These are phyloP conservation scores for Arvicanthis niloticus DNA, from an alignment of 2,113 vertebrate species.

Conservation along the genomic window DNA sequence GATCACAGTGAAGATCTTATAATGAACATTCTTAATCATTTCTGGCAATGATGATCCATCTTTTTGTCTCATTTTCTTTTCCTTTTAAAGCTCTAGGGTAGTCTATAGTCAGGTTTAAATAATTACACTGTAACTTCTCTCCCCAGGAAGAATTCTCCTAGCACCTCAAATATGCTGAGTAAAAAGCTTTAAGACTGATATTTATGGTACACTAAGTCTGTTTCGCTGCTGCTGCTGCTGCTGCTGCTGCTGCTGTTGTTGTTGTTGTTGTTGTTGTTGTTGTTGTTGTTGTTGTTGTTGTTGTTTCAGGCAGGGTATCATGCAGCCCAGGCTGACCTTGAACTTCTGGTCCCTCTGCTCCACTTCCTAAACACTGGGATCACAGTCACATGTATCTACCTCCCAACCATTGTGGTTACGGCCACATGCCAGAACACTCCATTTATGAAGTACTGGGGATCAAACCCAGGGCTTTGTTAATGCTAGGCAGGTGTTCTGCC, in stretches of 20 bases:
- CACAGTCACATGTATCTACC: too few relatives aligned
- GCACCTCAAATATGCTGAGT: not conserved
- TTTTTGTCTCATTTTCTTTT: constrained; percentile 5
- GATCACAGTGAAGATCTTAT: constrained; percentile 16
- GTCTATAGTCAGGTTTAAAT: not conserved
- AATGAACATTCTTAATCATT: not conserved
- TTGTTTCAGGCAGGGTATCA: not conserved
- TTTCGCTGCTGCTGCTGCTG: not conserved
- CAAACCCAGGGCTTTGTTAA: not conserved
- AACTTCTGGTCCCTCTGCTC: not conserved
- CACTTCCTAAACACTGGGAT: not conserved
- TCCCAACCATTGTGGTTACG: not conserved
- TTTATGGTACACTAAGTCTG: not conserved
- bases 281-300: too few relatives aligned
- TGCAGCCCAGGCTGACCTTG: not conserved
- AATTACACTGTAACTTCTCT: not conserved
- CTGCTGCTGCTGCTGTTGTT: too few relatives aligned
- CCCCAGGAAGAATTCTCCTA: not conserved
- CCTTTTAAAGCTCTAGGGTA: not conserved
- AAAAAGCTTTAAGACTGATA: not conserved
- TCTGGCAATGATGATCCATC: not conserved
- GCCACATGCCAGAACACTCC: too few relatives aligned
- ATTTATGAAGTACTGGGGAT: not conserved
- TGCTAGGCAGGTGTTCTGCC: not conserved
- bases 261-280: too few relatives aligned